phyloP scores from a whole-genome alignment of 1,140 invertebrate genomes.

The Neoseiulus cucumeris region DNA sequence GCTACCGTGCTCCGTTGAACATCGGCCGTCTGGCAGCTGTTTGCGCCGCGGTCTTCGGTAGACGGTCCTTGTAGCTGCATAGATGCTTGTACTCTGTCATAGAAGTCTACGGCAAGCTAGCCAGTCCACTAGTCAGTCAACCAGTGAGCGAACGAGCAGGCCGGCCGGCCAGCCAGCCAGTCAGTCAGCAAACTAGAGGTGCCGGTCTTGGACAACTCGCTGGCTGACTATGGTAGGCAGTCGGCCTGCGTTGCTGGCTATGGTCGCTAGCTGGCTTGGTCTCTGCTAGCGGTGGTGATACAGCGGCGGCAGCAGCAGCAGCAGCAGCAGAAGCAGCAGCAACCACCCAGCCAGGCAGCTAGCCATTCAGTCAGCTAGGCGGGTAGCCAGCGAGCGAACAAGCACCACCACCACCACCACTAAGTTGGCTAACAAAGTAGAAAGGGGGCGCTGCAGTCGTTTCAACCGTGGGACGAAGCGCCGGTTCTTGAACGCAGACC shows the following conservation, averaged over 20 bases:
- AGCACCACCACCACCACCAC: not conserved
- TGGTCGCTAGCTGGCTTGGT: not conserved
- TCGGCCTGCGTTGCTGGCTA: not conserved
- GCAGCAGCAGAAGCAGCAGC: no score
- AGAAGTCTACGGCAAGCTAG: not conserved
- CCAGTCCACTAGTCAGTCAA: not conserved
- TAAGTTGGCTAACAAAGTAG: conserved; percentile 6
- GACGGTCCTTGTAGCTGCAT: not conserved
- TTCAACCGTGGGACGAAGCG: conserved; percentile 6
- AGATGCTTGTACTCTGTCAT: not conserved
- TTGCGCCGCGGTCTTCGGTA: not conserved
- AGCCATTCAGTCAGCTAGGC: not conserved
- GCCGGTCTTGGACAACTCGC: not conserved
- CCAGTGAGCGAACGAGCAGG: not conserved
- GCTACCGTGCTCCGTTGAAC: no score
- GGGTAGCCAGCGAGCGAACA: not conserved
- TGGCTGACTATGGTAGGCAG: not conserved
- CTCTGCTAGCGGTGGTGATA: not conserved
- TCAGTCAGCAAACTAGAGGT: not conserved
- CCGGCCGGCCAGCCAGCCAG: not conserved
- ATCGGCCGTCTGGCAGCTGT: not conserved
- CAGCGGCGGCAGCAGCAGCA: not conserved
- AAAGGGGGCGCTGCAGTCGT: conserved; percentile 6
- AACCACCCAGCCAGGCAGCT: not conserved
- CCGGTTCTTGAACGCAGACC: not conserved